Evolutionary conservation across 1,140 invertebrate species (phyloP).

Genomic region (Druon quercuslanigerum): DNA sequence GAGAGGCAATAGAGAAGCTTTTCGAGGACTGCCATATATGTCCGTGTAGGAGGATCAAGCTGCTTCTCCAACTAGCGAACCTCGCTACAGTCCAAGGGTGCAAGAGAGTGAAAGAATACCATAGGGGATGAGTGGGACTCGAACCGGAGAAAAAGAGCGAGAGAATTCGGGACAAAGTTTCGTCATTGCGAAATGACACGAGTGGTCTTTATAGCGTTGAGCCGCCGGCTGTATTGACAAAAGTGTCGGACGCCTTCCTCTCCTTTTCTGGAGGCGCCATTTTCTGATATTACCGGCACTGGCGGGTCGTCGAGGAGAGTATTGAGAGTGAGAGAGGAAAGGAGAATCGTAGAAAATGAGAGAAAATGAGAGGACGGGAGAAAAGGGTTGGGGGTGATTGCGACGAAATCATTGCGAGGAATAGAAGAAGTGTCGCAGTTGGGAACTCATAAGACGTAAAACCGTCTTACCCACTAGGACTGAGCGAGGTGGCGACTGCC

Average conservation of each 20-base stretch:
- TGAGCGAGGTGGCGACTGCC: slow-evolving; percentile 37
- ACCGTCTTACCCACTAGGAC: slow-evolving; percentile 53
- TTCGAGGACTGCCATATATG: slow-evolving; percentile 51
- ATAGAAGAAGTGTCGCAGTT: slow-evolving; percentile 72
- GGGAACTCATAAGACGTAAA: slow-evolving; percentile 73
- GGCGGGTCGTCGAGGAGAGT: slow-evolving; percentile 51
- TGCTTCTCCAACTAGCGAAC: slow-evolving; percentile 67
- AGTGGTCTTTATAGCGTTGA: slow-evolving; percentile 75
- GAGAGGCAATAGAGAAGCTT: slow-evolving; percentile 57
- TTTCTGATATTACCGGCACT: slow-evolving; percentile 71
- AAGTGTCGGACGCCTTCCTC: slow-evolving; percentile 68
- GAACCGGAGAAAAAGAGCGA: slow-evolving; percentile 46
- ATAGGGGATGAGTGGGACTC: slow-evolving; percentile 35
- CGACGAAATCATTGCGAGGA: slow-evolving; percentile 74
- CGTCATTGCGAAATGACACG: slow-evolving; percentile 77
- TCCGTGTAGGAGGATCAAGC: slow-evolving; percentile 48
- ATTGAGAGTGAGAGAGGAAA: slow-evolving; percentile 35
- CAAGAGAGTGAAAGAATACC: slow-evolving; percentile 32
- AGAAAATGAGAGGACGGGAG: slow-evolving; percentile 31
- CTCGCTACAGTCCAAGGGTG: slow-evolving; percentile 37
- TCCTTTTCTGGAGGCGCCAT: slow-evolving; percentile 57
- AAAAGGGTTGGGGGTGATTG: slow-evolving; percentile 64
- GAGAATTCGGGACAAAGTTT: slow-evolving; percentile 73
- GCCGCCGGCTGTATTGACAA: slow-evolving; percentile 72
- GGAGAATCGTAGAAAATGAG: background rate